Evolutionary conservation across 2,113 vertebrate genomes (phyloP), one percentile per base, ranked within the genome.

Genomic region (Erythrocercus mccallii): DNA sequence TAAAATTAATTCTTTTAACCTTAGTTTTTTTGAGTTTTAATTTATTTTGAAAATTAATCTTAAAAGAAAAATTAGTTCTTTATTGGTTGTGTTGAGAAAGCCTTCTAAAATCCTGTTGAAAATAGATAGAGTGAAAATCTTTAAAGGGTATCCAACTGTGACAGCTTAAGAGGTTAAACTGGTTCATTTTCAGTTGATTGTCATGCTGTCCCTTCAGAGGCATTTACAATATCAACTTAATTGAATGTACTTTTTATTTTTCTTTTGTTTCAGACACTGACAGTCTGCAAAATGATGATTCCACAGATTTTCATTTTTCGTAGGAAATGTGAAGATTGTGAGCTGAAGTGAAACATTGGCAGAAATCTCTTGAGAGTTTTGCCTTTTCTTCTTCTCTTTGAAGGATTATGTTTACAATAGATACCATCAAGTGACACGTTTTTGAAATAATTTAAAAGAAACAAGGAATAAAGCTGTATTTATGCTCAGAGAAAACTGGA

Each of bases 401-500:
- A 97, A 97, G 91, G 93, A 98, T 95, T 95, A 95, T 96, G 97
- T 97, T 98, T 97, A 97, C 97, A 97, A 93, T 73, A 95, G 86
- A 97, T 92, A 80, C 81, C 87, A 54, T 96, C 96, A 95, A 90
- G 85, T 5, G n/a, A 92, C 80, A 33, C 38, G 85, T 85, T 80
- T 90, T 37, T 0, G 3, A 86, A 97, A 94, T 90, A 81, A 85
- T 94, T 92, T 38, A 8, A 27, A 87, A 91, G 58, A 51, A 54
- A 5, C 17, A 72, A 71, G 81, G 42, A 84, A 64, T 96, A 96
- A 97, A 97, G 91, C 96, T 97, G 73, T 97, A 97, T 98, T 97
- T 98, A 98, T 98, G 98, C 93, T 97, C 92, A 98, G 96, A 98
- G 92, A 96, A 98, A 97, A 96, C 96, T 97, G 97, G 96, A 97